Evolutionary conservation across 2,113 vertebrate genomes (phyloP), one percentile per base, ranked within the genome.

Genomic region (Uropsilus gracilis): DNA sequence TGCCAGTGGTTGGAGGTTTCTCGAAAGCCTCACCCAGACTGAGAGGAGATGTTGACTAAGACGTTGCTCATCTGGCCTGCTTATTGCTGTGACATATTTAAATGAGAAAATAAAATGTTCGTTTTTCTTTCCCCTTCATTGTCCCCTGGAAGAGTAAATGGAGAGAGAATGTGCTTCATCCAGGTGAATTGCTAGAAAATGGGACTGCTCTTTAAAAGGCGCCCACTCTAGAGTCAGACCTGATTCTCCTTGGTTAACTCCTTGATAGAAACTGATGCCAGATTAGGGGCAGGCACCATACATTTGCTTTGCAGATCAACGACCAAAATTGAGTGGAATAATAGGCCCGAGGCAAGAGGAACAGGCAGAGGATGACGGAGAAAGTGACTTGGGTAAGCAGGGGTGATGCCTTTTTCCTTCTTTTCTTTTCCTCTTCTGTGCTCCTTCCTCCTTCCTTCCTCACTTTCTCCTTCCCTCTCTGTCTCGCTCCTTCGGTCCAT

Each of bases 231-330:
- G 30, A 97, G 77, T 96, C 90, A 94, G 90, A 18, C 55, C 61
- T 57, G 34, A 97, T 97, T 97, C 93, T 96, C 95, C 94, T 96
- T 96, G 64, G 96, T 97, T 98, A 97, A 93, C 87, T 97, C 68
- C 94, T 95, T 96, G 96, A 96, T 96, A 93, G 97, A 93, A 97
- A 94, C 84, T 94, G 97, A 37, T 95, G 95, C 85, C 87, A 6
- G 92, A 95, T 88, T n/a, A 89, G 64, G 95, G 95, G 94, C 2
- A 8, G 97, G 95, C 80, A 72, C 59, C 94, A 46, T 82, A 59
- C 91, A 86, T 97, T 96, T 93, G 89, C 96, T 96, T 88, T 95
- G 93, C 86, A 93, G 96, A 86, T 96, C 90, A 97, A 97, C 95
- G 95, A 72, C 82, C 86, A 8, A 75, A 94, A 95, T 96, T 77